A percentile compares a stretch with the other conserved stretches of the same genome.
These are phyloP conservation scores for Gymnorhina tibicen DNA, from an alignment of 2,113 vertebrate genomes.

Conservation along the genomic window DNA sequence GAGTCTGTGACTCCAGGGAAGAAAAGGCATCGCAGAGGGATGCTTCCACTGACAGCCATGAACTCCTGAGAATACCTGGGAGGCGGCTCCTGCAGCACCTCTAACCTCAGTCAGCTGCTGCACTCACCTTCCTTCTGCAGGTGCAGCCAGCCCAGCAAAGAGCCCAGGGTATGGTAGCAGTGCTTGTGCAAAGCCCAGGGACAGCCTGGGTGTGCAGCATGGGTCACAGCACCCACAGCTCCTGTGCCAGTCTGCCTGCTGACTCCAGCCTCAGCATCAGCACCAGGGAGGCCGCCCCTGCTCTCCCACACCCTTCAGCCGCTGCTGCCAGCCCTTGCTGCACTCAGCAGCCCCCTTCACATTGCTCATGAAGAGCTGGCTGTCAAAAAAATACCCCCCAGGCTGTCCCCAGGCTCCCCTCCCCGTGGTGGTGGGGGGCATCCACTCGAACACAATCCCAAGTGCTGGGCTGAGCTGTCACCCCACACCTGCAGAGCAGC, in stretches of 20 bases:
- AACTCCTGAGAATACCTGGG: not conserved
- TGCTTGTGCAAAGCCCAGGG: not conserved
- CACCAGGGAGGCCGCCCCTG: not conserved
- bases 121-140: not conserved
- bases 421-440: rapidly evolving
- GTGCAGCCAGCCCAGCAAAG: not conserved
- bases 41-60: not conserved
- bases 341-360: not conserved
- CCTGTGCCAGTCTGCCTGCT: not conserved
- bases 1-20: not conserved
- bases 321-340: not conserved
- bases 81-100: not conserved
- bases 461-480: rapidly evolving
- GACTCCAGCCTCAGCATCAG: not conserved
- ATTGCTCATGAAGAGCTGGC: rapidly evolving
- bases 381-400: not conserved
- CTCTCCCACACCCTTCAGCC: not conserved
- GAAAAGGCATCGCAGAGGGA: not conserved
- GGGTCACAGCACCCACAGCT: not conserved
- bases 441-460: rapidly evolving
- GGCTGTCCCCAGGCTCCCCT: not conserved
- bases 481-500: not conserved
- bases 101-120: not conserved
- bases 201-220: rapidly evolving
- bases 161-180: rapidly evolving